Evolutionary conservation across 2,113 vertebrate species (phyloP).

Genomic region (Caracal caracal): DNA sequence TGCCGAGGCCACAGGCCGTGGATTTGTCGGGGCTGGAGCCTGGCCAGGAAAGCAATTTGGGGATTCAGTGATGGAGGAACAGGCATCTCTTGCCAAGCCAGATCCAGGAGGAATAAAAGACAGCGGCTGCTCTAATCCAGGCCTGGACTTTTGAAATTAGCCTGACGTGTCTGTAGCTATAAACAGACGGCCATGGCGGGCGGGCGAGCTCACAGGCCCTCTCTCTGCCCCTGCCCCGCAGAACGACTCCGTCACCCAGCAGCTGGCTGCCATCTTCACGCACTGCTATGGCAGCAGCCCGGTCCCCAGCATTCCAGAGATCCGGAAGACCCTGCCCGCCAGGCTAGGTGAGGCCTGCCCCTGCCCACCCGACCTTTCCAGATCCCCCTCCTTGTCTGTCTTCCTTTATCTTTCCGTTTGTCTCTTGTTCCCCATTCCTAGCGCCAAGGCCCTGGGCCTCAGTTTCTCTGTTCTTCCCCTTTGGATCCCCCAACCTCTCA

Average conservation of each 20-base stretch:
- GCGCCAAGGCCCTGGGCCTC: not conserved
- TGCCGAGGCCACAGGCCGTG: not conserved
- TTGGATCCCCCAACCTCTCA: not conserved
- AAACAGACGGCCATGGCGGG: fast-evolving
- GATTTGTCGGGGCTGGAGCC: not conserved
- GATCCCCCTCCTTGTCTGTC: too few relatives aligned
- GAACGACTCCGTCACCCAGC: constrained; percentile 94
- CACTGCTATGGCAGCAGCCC: constrained; percentile 95
- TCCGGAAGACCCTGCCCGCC: constrained; percentile 91
- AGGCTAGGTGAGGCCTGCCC: constrained; percentile 89
- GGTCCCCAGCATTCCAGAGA: constrained; percentile 91
- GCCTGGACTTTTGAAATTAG: not conserved
- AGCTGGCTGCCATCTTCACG: constrained; percentile 93
- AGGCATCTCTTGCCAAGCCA: not conserved
- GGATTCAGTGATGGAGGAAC: not conserved
- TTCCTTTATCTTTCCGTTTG: fast-evolving
- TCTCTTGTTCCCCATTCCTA: not conserved
- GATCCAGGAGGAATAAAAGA: not conserved
- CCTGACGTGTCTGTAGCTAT: not conserved
- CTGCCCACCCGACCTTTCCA: fast-evolving
- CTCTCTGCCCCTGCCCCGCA: constrained; percentile 75
- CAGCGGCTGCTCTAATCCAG: not conserved
- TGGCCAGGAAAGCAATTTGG: not conserved
- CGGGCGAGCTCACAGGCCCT: not conserved
- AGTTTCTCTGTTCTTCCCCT: not conserved